Base-by-base conservation (phyloP, 2,113 vertebrate genomes). In the Crocuta crocuta region DNA sequence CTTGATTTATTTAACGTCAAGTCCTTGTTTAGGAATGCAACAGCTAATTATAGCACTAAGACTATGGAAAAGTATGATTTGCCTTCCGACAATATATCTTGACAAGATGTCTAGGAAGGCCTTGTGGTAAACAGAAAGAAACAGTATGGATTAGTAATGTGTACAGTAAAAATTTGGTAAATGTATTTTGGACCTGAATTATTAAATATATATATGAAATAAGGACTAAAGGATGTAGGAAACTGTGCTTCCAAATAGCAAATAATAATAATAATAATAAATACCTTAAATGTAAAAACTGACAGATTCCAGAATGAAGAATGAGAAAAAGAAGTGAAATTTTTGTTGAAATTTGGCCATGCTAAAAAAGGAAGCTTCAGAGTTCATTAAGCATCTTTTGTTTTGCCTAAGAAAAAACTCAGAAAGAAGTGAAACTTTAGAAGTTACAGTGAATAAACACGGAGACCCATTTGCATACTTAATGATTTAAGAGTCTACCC, bases 361-460 rank as follows among this genome's bases (percentile, higher is more conserved):
- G 7, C 68, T 71, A 89, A 48, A 81, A 95, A 71, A 58, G 63
- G 92, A 97, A 84, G 58, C 78, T 89, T 71, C 33, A 43, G 68
- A 63, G n/a, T 2, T 89, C 84, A n/a, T 24, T 87, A 89, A 66
- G 87, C 53, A 92, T 89, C 15, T 66, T 94, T 39, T 94, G 55
- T 55, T 80, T 96, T 96, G 43, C 66, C 71, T 55, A 91, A 76
- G 63, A 95, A 93, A 83, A 94, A 74, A 95, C 80, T 84, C 53
- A 94, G 58, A 89, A 96, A 91, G 63, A 89, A 87, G 87, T 76
- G 39, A 91, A 92, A 92, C 16, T 93, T 81, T 84, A 78, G 61
- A 81, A 71, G 31, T 89, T 43, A 33, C 4, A 23, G 33, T 81
- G n/a, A 91, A n/a, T 63, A 65, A 90, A 55, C 73, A 33, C 28